phyloP scores from a whole-genome alignment of 2,888 invertebrate species.

The Lissonota sp. region DNA sequence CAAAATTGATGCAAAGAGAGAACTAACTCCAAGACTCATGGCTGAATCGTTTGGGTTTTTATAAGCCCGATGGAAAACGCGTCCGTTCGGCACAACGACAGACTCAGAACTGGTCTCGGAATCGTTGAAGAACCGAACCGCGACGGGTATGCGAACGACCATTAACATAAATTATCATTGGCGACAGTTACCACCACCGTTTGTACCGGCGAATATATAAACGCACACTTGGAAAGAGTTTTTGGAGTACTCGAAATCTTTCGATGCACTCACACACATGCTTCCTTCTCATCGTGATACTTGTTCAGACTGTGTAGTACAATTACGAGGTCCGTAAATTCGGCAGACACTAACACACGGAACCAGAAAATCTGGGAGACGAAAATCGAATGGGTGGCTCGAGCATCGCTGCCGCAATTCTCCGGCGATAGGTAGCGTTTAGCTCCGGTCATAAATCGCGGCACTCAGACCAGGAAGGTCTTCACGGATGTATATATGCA shows the following conservation, averaged over 20 bases:
- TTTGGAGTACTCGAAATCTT: background rate
- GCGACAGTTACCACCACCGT: constrained; percentile 85
- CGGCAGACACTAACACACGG: constrained; percentile 11
- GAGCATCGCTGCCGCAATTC: constrained; percentile 45
- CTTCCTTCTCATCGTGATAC: too few species aligned
- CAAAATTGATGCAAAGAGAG: background rate
- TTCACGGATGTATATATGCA: too few species aligned
- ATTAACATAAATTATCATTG: constrained; percentile 86
- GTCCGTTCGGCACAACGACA: constrained; percentile 79
- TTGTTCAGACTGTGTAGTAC: too few species aligned
- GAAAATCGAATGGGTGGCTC: constrained; percentile 51
- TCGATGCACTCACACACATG: background rate
- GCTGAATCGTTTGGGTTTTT: background rate
- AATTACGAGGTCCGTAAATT: too few species aligned
- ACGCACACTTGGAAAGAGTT: constrained; percentile 55
- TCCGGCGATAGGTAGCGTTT: constrained; percentile 49
- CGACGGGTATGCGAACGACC: constrained; percentile 78
- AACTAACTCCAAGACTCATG: background rate
- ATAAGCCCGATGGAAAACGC: constrained; percentile 58
- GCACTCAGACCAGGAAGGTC: constrained; percentile 42
- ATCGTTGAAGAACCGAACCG: constrained; percentile 68
- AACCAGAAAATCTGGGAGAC: background rate
- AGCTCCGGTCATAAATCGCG: constrained; percentile 63
- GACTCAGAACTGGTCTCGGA: constrained; percentile 79
- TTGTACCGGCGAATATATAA: constrained; percentile 54